Evolutionary conservation across 2,888 invertebrate species (phyloP), one percentile per base, ranked within the genome.

Genomic region (Pterobdella sp.): DNA sequence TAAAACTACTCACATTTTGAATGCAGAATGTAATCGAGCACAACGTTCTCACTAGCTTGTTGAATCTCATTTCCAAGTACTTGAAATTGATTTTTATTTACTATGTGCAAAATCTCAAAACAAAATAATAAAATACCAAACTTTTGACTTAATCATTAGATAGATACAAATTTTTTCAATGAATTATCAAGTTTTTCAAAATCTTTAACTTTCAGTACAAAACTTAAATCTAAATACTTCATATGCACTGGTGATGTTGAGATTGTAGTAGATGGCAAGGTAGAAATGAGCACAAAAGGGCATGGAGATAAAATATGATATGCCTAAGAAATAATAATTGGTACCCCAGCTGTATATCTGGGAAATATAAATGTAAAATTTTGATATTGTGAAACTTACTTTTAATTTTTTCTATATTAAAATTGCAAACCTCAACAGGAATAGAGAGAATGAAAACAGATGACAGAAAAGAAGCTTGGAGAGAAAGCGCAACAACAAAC

Each of bases 261-360:
- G 77, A 34, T 78, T 75, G 75, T 81, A 80, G 72, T 79, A 81
- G 29, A 80, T 79, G 18, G 81, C 80, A 60, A 82, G 73, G 70
- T 79, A 81, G 2, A 81, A 77, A 72, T 80, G 79, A 34, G 81
- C 81, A 7, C 80, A 73, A 74, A 80, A 74, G 7, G 79, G 91
- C 1, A 92, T 92, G 10, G 89, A 91, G 22, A 91, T 81, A 37
- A 92, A 83, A 84, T 93, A 92, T 0, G 91, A 88, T 56, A 91
- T 77, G 81, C 77, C 78, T 18, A 81, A 77, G 31, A 79, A 76
- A 77, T 78, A 78, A 83, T 92, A 93, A 83, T 92, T 92, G 0
- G 91, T 90, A 32, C 94, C 94, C 60, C 60, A 56, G n/a, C 3
- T 56, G 60, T 56, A 56, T 3, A 56, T 22, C 60, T 56, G 4